These are phyloP conservation scores for Melangyna quadrimaculata DNA, from an alignment of 2,888 invertebrate species.

Conservation along the genomic window DNA sequence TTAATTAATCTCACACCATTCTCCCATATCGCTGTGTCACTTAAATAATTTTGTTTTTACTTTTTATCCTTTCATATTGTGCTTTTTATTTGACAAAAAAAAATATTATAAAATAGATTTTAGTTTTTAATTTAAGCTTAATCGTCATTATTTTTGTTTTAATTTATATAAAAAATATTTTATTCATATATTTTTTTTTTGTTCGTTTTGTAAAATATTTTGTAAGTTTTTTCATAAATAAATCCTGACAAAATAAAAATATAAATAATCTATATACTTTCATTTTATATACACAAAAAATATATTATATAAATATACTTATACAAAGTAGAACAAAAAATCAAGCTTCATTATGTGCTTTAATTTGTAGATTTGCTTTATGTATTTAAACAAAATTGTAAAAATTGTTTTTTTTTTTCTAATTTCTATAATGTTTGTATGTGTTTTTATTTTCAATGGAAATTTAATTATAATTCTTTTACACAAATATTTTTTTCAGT, in stretches of 20 bases:
- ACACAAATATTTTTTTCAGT: slow-evolving; percentile 18
- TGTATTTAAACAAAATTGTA: slow-evolving; percentile 69
- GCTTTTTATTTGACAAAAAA: no score
- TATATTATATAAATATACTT: slow-evolving; percentile 20
- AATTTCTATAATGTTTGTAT: slow-evolving; percentile 41
- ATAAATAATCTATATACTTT: slow-evolving; percentile 58
- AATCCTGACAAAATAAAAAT: slow-evolving; percentile 29
- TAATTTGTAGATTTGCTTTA: slow-evolving; percentile 54
- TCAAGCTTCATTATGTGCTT: slow-evolving; percentile 58
- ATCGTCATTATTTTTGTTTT: slow-evolving; percentile 24
- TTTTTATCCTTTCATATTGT: slow-evolving; percentile 59
- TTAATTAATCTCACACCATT: slow-evolving; percentile 33
- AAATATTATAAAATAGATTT: background rate
- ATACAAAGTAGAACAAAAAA: background rate
- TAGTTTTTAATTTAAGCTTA: background rate
- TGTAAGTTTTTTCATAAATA: slow-evolving; percentile 47
- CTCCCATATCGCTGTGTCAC: slow-evolving; percentile 56
- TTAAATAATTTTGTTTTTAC: slow-evolving; percentile 72
- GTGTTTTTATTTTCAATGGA: slow-evolving; percentile 4
- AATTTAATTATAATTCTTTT: slow-evolving; percentile 8
- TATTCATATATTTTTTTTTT: background rate
- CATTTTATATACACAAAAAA: slow-evolving; percentile 26
- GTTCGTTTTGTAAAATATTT: slow-evolving; percentile 64
- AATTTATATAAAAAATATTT: slow-evolving; percentile 39
- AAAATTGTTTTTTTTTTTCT: background rate